Conservation (phyloP, 2,113 vertebrate genomes). For the Lophochroa leadbeateri region DNA sequence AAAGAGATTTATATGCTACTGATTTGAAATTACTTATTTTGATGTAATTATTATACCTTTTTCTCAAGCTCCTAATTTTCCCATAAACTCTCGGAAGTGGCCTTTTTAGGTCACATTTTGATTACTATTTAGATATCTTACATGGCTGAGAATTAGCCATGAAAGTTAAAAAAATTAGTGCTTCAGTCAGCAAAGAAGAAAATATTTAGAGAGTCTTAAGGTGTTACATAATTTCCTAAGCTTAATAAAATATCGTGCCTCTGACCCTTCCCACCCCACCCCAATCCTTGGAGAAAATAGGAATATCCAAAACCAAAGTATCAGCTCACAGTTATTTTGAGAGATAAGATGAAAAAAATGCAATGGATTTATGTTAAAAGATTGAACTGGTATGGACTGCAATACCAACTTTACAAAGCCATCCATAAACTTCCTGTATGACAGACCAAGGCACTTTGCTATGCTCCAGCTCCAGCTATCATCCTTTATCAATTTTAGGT, state of each 20-base stretch:
- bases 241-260: not conserved
- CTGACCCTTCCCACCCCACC: rapidly evolving
- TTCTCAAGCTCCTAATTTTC: not conserved
- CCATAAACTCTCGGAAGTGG: not conserved
- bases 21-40: not conserved
- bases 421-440: not conserved
- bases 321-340: not conserved
- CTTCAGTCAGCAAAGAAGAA: not conserved
- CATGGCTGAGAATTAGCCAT: not conserved
- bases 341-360: not conserved
- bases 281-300: not conserved
- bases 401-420: not conserved
- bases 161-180: not conserved
- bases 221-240: not conserved
- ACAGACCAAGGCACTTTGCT: not conserved
- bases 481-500: not conserved
- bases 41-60: not conserved
- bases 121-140: not conserved
- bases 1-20: not conserved
- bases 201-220: not conserved
- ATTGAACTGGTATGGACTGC: not conserved
- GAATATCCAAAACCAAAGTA: not conserved
- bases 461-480: not conserved
- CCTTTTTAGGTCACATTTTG: not conserved
- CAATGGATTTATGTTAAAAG: not conserved